Evolutionary conservation across 2,888 invertebrate species (phyloP).

Genomic region (Macroteleia sp.): DNA sequence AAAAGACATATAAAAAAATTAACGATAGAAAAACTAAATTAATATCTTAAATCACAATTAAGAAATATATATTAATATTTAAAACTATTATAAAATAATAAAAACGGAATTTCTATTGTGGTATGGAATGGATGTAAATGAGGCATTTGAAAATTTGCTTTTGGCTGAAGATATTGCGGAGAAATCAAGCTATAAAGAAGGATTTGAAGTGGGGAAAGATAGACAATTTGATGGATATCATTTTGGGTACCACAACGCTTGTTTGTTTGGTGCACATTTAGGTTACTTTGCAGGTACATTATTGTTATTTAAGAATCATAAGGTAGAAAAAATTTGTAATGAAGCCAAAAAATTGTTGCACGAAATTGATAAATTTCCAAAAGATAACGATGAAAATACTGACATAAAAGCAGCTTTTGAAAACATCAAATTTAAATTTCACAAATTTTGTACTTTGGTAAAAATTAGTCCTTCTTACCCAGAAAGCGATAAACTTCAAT

Average conservation of each 20-base stretch:
- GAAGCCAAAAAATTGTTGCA: constrained; percentile 86
- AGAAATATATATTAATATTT: no score
- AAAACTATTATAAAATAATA: no score
- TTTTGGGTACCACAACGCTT: constrained; percentile 91
- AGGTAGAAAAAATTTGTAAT: constrained; percentile 85
- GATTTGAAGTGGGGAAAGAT: constrained; percentile 86
- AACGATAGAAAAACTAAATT: no score
- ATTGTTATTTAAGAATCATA: constrained; percentile 82
- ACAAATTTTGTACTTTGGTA: constrained; percentile 88
- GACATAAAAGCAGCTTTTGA: constrained; percentile 88
- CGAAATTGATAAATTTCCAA: constrained; percentile 88
- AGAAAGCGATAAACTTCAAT: constrained; percentile 86
- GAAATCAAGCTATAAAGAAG: constrained; percentile 88
- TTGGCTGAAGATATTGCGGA: constrained; percentile 88
- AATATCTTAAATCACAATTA: no score
- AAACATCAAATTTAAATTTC: constrained; percentile 88
- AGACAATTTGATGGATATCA: constrained; percentile 88
- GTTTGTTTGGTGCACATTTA: constrained; percentile 90
- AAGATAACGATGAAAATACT: constrained; percentile 86
- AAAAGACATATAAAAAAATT: no score
- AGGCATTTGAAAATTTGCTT: constrained; percentile 89
- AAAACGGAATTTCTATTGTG: no score
- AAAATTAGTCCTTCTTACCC: constrained; percentile 87
- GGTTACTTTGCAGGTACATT: constrained; percentile 89
- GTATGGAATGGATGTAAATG: constrained; percentile 88